A percentile compares a stretch with the other conserved stretches of the same genome.
Evolutionary conservation across 2,888 invertebrate species (phyloP).

Genomic region (Melinaea menophilus): DNA sequence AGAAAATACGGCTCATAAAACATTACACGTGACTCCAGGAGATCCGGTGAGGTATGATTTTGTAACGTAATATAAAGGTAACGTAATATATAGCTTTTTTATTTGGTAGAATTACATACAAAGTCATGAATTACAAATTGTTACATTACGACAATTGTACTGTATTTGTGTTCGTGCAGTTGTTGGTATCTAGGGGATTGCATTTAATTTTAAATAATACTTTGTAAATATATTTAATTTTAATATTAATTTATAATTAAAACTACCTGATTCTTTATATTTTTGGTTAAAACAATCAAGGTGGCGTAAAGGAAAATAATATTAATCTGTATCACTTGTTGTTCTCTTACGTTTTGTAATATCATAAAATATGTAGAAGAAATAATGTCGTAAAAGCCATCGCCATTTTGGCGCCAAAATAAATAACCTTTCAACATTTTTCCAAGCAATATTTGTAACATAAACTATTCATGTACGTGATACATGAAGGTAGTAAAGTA

Average conservation of each 20-base stretch:
- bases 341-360: too few species aligned
- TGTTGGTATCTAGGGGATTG: not conserved
- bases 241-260: not conserved
- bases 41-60: not conserved
- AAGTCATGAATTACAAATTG: not conserved
- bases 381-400: too few species aligned
- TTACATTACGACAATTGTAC: not conserved
- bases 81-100: constrained; percentile 1
- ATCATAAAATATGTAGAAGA: too few species aligned
- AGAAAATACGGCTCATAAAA: constrained; percentile 4
- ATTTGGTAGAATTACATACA: not conserved
- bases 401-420: constrained; percentile 34
- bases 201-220: not conserved
- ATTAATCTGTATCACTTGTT: too few species aligned
- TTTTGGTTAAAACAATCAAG: not conserved
- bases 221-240: not conserved
- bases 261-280: too few species aligned
- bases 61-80: constrained; percentile 5
- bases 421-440: constrained; percentile 57
- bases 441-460: constrained; percentile 66
- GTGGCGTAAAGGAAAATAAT: too few species aligned
- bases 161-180: not conserved
- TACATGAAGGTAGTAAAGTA: constrained; percentile 53
- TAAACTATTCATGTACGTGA: constrained; percentile 54
- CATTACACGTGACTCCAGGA: not conserved